These are phyloP conservation scores for Lutjanus campechanus DNA, from an alignment of 2,797 vertebrate genomes.

Conservation along the genomic window DNA sequence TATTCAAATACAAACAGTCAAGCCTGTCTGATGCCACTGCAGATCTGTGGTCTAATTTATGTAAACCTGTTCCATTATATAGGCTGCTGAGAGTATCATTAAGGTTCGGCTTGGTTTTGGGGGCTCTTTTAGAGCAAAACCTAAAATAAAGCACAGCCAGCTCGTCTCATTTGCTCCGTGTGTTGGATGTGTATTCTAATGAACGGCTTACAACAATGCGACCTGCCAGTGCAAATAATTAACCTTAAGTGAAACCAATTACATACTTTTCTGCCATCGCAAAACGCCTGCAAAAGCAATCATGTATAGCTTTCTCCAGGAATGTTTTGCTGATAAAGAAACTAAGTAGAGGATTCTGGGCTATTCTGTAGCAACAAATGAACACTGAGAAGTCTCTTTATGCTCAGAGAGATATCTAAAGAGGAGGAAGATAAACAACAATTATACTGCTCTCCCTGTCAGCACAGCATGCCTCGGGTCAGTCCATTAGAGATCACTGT, in stretches of 20 bases:
- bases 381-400: constrained; percentile 83
- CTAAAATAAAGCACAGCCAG: constrained; percentile 80
- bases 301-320: constrained; percentile 80
- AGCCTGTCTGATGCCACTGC: constrained; percentile 79
- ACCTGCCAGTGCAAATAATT: constrained; percentile 89
- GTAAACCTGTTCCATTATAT: constrained; percentile 88
- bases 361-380: constrained; percentile 82
- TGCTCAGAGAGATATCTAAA: constrained; percentile 80
- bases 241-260: constrained; percentile 90
- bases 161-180: constrained; percentile 87
- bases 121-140: constrained; percentile 77
- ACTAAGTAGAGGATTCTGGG: constrained; percentile 77
- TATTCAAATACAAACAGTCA: constrained; percentile 79
- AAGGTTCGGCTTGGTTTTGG: constrained; percentile 79
- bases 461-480: constrained; percentile 82
- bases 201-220: constrained; percentile 88
- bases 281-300: constrained; percentile 79
- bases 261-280: constrained; percentile 82
- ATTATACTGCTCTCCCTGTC: constrained; percentile 84
- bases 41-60: constrained; percentile 86
- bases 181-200: constrained; percentile 88
- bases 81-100: constrained; percentile 87
- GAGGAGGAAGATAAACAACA: constrained; percentile 85
- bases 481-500: constrained; percentile 88
- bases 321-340: constrained; percentile 82